A percentile compares a stretch with the other conserved stretches of the same genome.
Conservation (phyloP, 2,113 vertebrate genomes). For the Rhabdomys dilectus region DNA sequence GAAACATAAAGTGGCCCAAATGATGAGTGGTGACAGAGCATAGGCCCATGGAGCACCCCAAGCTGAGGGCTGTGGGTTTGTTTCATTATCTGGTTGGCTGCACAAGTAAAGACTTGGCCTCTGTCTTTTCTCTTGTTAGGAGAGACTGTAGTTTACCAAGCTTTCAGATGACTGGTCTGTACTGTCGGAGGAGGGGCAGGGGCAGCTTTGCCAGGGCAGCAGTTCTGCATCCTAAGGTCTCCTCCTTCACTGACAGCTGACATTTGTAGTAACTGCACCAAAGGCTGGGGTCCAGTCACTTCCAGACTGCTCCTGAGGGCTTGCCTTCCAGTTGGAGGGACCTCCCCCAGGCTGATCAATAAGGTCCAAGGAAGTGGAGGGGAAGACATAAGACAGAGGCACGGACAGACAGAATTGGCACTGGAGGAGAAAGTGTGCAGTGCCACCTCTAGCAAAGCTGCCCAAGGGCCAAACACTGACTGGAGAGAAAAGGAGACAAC, state of each 20-base stretch:
- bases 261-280: neutral
- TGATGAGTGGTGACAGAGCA: neutral
- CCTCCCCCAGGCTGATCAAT: fast-evolving
- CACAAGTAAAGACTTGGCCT: neutral
- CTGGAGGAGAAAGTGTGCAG: neutral
- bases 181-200: neutral
- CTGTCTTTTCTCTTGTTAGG: neutral
- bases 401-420: fast-evolving
- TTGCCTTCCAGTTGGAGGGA: neutral
- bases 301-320: neutral
- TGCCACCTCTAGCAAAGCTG: fast-evolving
- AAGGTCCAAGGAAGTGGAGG: fast-evolving
- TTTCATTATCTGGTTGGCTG: neutral
- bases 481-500: neutral
- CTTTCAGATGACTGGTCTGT: too few species aligned
- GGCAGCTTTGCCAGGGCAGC: fast-evolving
- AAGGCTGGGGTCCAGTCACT: neutral
- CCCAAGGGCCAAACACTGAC: neutral
- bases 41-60: fast-evolving
- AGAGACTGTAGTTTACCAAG: neutral
- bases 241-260: fast-evolving
- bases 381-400: fast-evolving
- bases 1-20: neutral
- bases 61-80: neutral
- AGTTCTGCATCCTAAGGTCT: fast-evolving